Conservation (phyloP, 2,888 invertebrate genomes). For the Dynastes tityus region DNA sequence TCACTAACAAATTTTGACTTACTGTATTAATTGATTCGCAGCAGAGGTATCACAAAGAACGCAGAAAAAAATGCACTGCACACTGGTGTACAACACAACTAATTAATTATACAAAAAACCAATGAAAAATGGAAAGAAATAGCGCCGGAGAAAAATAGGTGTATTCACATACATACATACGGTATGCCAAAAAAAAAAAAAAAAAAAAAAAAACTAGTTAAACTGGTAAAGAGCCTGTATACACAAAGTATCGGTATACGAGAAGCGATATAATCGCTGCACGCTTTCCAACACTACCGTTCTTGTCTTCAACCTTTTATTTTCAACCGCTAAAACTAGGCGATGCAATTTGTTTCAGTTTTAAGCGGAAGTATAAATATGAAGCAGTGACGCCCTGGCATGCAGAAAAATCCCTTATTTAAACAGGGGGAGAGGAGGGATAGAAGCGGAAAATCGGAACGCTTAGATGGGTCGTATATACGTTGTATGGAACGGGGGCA, state of each 20-base stretch:
- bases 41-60: no score
- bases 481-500: not conserved
- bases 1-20: no score
- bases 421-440: constrained; percentile 23
- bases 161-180: no score
- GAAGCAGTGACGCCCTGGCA: constrained; percentile 14
- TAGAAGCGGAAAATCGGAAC: not conserved
- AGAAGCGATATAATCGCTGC: not conserved
- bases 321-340: constrained; percentile 26
- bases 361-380: constrained; percentile 53
- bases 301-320: constrained; percentile 20
- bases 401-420: constrained; percentile 45
- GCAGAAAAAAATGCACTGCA: no score
- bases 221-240: no score
- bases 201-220: no score
- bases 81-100: no score
- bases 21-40: no score
- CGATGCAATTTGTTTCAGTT: constrained; percentile 49
- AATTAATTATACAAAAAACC: no score
- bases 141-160: no score
- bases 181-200: no score
- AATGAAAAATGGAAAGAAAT: no score
- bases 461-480: not conserved
- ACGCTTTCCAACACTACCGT: not conserved
- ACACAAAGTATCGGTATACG: not conserved